phyloP scores from a whole-genome alignment of 2,888 invertebrate genomes.

The Catotricha subobsoleta region DNA sequence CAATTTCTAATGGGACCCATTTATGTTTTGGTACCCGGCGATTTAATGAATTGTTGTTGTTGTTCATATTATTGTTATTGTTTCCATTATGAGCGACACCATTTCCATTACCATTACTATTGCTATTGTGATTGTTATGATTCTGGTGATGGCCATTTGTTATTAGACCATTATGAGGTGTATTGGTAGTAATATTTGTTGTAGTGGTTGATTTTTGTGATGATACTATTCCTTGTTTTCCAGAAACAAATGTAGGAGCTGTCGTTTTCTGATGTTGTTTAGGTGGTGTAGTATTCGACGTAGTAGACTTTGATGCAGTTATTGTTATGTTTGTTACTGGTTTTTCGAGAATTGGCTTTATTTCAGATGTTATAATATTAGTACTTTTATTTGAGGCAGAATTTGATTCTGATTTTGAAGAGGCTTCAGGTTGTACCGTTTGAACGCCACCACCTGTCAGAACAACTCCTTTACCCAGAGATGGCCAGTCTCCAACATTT shows the following conservation, averaged over 20 bases:
- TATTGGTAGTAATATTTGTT: constrained; percentile 12
- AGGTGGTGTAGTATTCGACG: background rate
- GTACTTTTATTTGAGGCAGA: constrained; percentile 9
- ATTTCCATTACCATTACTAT: constrained; percentile 21
- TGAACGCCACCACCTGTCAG: constrained; percentile 24
- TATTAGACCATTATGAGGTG: constrained; percentile 15
- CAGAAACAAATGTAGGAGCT: background rate
- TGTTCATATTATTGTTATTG: constrained; percentile 11
- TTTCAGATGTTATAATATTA: background rate
- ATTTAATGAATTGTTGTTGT: background rate
- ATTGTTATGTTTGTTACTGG: background rate
- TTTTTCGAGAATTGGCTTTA: background rate
- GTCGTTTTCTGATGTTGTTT: background rate
- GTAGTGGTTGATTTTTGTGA: constrained; percentile 1
- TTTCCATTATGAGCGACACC: constrained; percentile 6
- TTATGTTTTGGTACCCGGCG: constrained; percentile 43
- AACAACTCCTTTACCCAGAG: constrained; percentile 51
- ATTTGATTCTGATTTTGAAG: constrained; percentile 21
- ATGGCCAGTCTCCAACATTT: constrained; percentile 85
- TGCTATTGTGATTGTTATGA: background rate
- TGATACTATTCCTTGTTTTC: background rate
- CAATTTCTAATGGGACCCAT: constrained; percentile 84
- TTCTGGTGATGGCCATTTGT: constrained; percentile 10
- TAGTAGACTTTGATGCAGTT: background rate
- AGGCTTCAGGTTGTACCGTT: too few relatives aligned